Evolutionary conservation across 2,888 invertebrate species (phyloP).

Genomic region (Brassicogethes aeneus): DNA sequence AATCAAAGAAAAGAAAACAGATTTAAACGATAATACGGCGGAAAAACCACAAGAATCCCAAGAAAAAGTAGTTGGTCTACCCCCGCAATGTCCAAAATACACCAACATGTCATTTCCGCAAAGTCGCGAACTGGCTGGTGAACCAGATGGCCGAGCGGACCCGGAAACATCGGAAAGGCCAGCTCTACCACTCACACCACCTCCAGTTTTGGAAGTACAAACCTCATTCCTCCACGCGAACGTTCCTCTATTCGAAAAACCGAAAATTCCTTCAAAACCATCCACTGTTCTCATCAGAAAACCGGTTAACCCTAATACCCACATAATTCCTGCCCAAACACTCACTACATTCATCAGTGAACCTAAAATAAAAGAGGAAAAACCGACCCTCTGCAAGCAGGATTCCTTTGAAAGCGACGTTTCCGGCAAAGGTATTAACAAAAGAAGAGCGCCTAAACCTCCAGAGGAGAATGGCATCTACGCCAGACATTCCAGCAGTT

Average conservation of each 20-base stretch:
- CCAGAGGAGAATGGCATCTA: slow-evolving; percentile 54
- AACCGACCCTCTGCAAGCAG: slow-evolving; percentile 39
- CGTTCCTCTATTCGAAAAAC: slow-evolving; percentile 43
- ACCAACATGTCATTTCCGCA: slow-evolving; percentile 26
- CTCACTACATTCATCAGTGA: slow-evolving; percentile 28
- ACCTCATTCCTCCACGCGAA: slow-evolving; percentile 60
- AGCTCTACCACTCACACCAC: slow-evolving; percentile 60
- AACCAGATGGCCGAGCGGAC: slow-evolving; percentile 81
- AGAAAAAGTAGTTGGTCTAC: slow-evolving; percentile 11
- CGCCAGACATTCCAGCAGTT: slow-evolving; percentile 49
- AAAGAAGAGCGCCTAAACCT: slow-evolving; percentile 71
- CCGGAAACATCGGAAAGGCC: slow-evolving; percentile 61
- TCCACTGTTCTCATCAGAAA: slow-evolving; percentile 34
- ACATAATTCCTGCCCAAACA: slow-evolving; percentile 16
- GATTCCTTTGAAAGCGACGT: slow-evolving; percentile 47
- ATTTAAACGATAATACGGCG: slow-evolving; percentile 17
- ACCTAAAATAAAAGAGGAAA: slow-evolving; percentile 31
- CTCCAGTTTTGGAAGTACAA: slow-evolving; percentile 48
- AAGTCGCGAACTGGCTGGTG: slow-evolving; percentile 72
- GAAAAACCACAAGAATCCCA: slow-evolving; percentile 14
- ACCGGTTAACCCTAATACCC: slow-evolving; percentile 15
- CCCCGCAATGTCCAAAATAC: slow-evolving; percentile 16
- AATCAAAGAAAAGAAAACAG: slow-evolving; percentile 14
- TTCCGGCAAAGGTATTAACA: slow-evolving; percentile 42
- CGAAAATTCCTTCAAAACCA: slow-evolving; percentile 66